Percentiles rank a stretch among this genome's conserved stretches.
Evolutionary conservation across 2,797 vertebrate species (phyloP).

Genomic region (Sus cebifrons): DNA sequence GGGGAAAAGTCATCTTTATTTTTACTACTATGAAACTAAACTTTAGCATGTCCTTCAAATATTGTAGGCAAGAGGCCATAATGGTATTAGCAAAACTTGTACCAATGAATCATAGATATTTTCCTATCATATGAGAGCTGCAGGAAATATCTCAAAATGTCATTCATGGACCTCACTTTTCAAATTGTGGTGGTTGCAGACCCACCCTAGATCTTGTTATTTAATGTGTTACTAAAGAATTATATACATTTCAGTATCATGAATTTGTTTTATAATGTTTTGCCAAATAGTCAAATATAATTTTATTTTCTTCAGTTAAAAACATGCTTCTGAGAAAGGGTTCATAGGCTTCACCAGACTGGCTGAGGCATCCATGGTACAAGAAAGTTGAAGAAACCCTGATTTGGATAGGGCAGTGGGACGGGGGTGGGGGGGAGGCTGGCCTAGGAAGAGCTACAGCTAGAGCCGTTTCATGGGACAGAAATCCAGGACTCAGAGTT

Average conservation of each 20-base stretch:
- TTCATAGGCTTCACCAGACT: background rate
- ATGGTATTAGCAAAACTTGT: background rate
- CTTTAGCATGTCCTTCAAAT: background rate
- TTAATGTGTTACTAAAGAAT: conserved; percentile 13
- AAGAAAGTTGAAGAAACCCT: background rate
- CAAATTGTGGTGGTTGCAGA: background rate
- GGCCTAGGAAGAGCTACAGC: background rate
- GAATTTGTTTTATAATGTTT: conserved; percentile 46
- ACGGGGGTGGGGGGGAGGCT: background rate
- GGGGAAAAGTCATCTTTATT: conserved; percentile 18
- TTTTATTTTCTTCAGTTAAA: conserved; percentile 53
- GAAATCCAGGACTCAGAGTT: conserved; percentile 9
- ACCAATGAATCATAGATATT: background rate
- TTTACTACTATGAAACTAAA: conserved; percentile 38
- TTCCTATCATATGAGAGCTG: conserved; percentile 14
- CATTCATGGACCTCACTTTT: background rate
- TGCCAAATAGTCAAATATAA: conserved; percentile 27
- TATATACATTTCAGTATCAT: background rate
- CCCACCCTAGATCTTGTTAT: background rate
- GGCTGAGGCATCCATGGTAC: background rate
- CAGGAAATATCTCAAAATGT: background rate
- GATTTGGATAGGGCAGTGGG: background rate
- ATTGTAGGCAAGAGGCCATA: background rate
- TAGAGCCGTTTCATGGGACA: background rate
- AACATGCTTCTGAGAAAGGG: background rate